Evolutionary conservation across 2,113 vertebrate genomes (phyloP).

Genomic region (Melospiza georgiana): DNA sequence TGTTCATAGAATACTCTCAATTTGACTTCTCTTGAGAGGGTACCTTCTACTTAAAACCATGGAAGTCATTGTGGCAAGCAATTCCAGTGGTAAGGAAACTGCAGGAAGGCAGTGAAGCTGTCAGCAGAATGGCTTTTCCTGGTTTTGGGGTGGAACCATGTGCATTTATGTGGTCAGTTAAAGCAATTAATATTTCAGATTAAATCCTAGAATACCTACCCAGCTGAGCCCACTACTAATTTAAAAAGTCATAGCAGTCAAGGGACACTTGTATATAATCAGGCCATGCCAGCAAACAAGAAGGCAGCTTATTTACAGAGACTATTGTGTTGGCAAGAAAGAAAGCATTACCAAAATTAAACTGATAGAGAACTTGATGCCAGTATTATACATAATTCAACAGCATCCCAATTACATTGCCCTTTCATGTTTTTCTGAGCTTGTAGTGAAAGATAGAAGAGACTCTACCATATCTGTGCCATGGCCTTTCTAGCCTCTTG

Average conservation of each 20-base stretch:
- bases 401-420: background rate
- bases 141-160: background rate
- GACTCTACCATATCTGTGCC: background rate
- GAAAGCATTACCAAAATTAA: slow-evolving; percentile 34
- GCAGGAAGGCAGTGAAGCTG: background rate
- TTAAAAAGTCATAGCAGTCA: background rate
- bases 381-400: slow-evolving; percentile 36
- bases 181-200: background rate
- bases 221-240: background rate
- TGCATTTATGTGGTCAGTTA: background rate
- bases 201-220: background rate
- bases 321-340: slow-evolving; percentile 24
- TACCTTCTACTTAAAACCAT: background rate
- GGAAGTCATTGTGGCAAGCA: background rate
- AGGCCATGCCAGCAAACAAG: background rate
- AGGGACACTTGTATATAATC: slow-evolving; percentile 14
- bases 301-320: slow-evolving; percentile 23
- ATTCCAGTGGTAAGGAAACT: background rate
- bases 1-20: background rate
- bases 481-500: background rate
- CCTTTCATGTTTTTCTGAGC: background rate
- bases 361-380: background rate
- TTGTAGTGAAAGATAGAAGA: background rate
- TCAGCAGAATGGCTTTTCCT: background rate
- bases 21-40: background rate